phyloP scores from a whole-genome alignment of 2,797 vertebrate genomes.

The Pagetopsis macropterus region DNA sequence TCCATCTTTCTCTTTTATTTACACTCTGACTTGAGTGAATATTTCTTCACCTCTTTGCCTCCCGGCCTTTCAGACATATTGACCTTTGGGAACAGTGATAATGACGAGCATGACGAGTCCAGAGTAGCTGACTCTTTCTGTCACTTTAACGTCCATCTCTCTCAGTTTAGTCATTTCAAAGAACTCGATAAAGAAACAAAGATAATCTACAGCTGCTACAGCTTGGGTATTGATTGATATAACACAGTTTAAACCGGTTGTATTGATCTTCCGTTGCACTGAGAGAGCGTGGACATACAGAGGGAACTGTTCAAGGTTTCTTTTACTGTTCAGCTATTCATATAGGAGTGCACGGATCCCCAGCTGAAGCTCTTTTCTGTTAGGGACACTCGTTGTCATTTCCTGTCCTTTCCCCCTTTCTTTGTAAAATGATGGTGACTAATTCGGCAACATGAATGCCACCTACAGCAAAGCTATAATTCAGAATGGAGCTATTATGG shows the following conservation, averaged over 20 bases:
- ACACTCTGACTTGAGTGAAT: constrained; percentile 18
- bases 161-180: constrained; percentile 46
- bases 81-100: constrained; percentile 58
- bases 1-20: constrained; percentile 16
- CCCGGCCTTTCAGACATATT: constrained; percentile 43
- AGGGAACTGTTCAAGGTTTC: constrained; percentile 15
- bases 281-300: constrained; percentile 3
- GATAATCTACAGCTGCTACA: constrained; percentile 48
- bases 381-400: constrained; percentile 27
- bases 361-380: constrained; percentile 24
- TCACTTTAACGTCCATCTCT: constrained; percentile 57
- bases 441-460: constrained; percentile 71
- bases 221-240: constrained; percentile 40
- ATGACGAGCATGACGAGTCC: constrained; percentile 63
- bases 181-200: constrained; percentile 67
- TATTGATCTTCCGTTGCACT: constrained; percentile 46
- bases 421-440: constrained; percentile 62
- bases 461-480: constrained; percentile 64
- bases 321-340: constrained; percentile 19
- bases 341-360: background rate
- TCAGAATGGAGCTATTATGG: constrained; percentile 55
- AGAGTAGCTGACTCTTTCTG: constrained; percentile 48
- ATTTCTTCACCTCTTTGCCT: constrained; percentile 47
- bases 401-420: constrained; percentile 30
- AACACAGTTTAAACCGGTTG: constrained; percentile 32